Base-by-base conservation (phyloP, 2,113 vertebrate genomes). In the Python bivittatus region DNA sequence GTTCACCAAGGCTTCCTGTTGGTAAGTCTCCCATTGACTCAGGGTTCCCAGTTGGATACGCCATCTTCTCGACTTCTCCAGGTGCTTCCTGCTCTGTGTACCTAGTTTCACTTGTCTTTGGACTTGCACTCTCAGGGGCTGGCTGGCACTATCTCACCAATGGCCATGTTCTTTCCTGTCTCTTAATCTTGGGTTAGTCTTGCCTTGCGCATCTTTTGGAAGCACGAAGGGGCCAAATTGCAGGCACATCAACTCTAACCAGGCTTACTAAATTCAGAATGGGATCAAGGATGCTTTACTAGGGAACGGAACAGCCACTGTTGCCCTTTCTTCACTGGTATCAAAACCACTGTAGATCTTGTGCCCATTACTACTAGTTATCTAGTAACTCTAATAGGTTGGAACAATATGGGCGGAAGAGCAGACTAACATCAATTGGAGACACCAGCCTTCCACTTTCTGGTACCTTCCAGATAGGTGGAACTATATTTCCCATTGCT, bases 1-100 rank as follows among this genome's bases (percentile, higher is more conserved):
- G 2, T 42, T 6, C 8, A 84, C 87, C 72, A 92, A 84, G 29
- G 88, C 38, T 1, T n/a, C 91, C 27, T 53, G 83, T 44, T 88
- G 91, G 91, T 92, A 89, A 92, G 91, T 92, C 29, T 27, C 25
- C 86, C 53, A 15, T 29, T 33, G 6, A 79, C 6, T 11, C 10
- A 7, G 38, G 1, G 4, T n/a, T 17, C 87, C 33, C 6, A 22
- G 54, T 11, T 48, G 22, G 29, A 13, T 87, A 42, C 27, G 0
- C 52, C 23, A 1, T 33, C 4, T 33, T 60, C 56, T n/a, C 22
- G 3, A 17, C 61, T 58, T 92, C 22, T 25, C 86, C 6, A 27
- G 44, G 64, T 58, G 29, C 54, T 88, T 84, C 64, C 29, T 88
- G 68, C 86, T 53, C 38, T 58, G 86, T 8, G 29, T 56, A 58